These are phyloP conservation scores for Lissocephala sabroskyi DNA, from an alignment of 2,888 invertebrate species.

Conservation along the genomic window DNA sequence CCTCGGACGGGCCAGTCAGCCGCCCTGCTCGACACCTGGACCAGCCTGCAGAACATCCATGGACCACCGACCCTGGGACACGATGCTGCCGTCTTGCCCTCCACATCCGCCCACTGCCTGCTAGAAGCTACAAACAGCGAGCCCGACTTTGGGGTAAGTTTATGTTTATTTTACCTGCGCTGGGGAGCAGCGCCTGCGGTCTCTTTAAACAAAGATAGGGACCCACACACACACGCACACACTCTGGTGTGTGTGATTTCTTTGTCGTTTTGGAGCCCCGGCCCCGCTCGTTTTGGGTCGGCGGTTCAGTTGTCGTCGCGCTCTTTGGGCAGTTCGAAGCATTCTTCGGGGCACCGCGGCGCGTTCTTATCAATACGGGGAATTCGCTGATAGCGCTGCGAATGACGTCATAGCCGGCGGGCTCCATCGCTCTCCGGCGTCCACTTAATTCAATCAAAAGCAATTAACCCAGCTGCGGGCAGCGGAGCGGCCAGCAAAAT, in stretches of 20 bases:
- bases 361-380: constrained; percentile 41
- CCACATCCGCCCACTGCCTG: constrained; percentile 36
- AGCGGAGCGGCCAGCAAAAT: constrained; percentile 25
- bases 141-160: constrained; percentile 77
- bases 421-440: constrained; percentile 2
- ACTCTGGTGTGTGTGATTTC: no score
- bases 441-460: constrained; percentile 59
- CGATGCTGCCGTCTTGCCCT: constrained; percentile 1
- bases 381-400: no score
- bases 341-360: constrained; percentile 37
- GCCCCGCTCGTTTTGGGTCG: neutral
- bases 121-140: constrained; percentile 77
- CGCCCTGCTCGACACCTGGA: constrained; percentile 73
- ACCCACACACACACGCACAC: no score
- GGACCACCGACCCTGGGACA: constrained; percentile 26
- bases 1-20: constrained; percentile 15
- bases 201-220: constrained; percentile 15
- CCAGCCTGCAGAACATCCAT: constrained; percentile 78
- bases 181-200: no score
- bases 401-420: constrained; percentile 5
- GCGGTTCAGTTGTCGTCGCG: constrained; percentile 21
- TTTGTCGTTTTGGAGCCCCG: no score
- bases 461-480: no score
- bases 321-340: constrained; percentile 50
- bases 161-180: constrained; percentile 13